Conservation (phyloP, 2,113 vertebrate species). For the Crocuta crocuta region DNA sequence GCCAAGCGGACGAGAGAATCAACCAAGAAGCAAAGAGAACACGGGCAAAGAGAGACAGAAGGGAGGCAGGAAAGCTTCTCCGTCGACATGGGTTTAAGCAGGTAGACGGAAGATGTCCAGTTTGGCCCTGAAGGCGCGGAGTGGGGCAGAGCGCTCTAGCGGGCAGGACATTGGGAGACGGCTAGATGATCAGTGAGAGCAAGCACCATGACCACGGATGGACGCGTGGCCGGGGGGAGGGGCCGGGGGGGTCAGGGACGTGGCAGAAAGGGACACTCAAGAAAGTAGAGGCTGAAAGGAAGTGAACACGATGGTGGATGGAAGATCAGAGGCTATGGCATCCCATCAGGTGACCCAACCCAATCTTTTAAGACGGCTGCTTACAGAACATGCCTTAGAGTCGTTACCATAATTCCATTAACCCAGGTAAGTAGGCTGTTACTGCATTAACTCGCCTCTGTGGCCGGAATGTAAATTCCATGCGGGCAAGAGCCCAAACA, state of each 20-base stretch:
- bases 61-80: too few relatives aligned
- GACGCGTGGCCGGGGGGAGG: too few relatives aligned
- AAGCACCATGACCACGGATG: rapidly evolving
- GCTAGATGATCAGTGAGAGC: neutral
- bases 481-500: rapidly evolving
- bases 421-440: neutral
- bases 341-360: rapidly evolving
- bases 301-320: too few relatives aligned
- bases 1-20: too few relatives aligned
- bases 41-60: rapidly evolving
- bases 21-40: neutral
- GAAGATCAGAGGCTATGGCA: rapidly evolving
- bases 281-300: neutral
- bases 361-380: neutral
- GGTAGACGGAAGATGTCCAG: neutral
- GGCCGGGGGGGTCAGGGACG: neutral
- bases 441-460: neutral
- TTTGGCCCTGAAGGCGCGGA: neutral
- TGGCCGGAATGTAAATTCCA: neutral
- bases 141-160: neutral
- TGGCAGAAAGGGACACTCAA: too few relatives aligned
- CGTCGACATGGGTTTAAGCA: rapidly evolving
- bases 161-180: neutral
- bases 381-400: neutral
- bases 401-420: rapidly evolving